Evolutionary conservation across 2,888 invertebrate genomes (phyloP), one percentile per base, ranked within the genome.

Genomic region (Heteropelma amictum): DNA sequence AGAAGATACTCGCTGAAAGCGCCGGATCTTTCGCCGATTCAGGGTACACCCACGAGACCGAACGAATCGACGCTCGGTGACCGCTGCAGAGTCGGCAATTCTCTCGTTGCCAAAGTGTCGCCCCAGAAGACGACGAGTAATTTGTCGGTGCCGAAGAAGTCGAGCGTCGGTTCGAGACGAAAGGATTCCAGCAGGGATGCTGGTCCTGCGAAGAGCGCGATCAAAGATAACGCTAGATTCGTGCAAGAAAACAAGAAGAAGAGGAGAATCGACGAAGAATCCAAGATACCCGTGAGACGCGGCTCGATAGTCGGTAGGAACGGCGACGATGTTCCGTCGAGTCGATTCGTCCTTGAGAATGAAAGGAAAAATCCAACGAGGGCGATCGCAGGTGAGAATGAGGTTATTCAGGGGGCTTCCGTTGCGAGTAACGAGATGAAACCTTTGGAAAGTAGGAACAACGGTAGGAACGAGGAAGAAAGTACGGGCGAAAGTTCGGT

Each of bases 11-110:
- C 79, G 0, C 8, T 76, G n/a, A 77, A 73, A 26, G 74, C 75
- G 7, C 68, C 82, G 12, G 82, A 81, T 6, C 80, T 87, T 0
- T 86, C 87, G 23, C 87, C 88, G 14, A 87, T 87, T 12, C 86
- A 85, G 30, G 88, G 87, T 3, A 88, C 88, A 0, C 88, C 87
- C 3, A 84, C 86, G 19, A 88, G 83, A 60, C 82, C 80, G 2
- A 12, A 63, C 28, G 53, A 76, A 26, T 33, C 61, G n/a, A n/a
- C n/a, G n/a, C n/a, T n/a, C 26, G 30, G 38, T 12, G 53, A 35
- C n/a, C 19, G 76, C 56, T 17, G 28, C 35, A 58, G 79, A 79
- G 49, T 58, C 21, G 28, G 81, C 14, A 38, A 56, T 65, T 21
- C 71, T 33, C 26, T 78, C 79, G 0, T 67, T 78, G 5, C 53